Percentiles rank a stretch among this genome's conserved stretches.
phyloP scores from a whole-genome alignment of 2,113 vertebrate genomes.

The Pardalotus punctatus region DNA sequence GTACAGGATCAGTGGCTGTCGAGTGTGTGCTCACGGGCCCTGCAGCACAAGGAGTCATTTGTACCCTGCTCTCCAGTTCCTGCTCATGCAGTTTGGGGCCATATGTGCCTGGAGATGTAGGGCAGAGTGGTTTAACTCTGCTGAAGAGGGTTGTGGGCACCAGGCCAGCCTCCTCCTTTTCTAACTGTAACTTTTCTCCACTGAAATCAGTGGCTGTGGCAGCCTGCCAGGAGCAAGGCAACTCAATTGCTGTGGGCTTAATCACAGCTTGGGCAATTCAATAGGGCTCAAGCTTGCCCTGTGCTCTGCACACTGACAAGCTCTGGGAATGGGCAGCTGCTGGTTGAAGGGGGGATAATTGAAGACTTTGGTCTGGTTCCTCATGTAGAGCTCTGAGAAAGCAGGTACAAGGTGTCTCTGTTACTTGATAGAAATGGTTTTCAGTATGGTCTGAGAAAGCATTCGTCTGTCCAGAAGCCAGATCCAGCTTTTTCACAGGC shows the following conservation, averaged over 20 bases:
- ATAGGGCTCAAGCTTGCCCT: not conserved
- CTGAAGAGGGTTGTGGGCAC: not conserved
- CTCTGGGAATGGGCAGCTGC: not conserved
- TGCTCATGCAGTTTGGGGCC: not conserved
- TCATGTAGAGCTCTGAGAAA: not conserved
- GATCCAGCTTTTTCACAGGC: not conserved
- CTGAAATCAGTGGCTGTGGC: not conserved
- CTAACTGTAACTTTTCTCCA: not conserved
- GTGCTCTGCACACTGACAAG: not conserved
- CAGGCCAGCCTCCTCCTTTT: not conserved
- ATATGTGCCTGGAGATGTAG: not conserved
- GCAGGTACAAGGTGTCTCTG: not conserved
- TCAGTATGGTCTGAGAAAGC: not conserved
- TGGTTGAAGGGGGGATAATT: not conserved
- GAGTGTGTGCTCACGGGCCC: rapidly evolving
- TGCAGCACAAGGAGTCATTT: not conserved
- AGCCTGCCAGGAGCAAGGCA: not conserved
- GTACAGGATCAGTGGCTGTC: not conserved
- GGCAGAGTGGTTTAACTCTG: not conserved
- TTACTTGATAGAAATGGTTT: not conserved
- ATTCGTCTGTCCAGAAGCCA: not conserved
- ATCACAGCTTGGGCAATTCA: not conserved
- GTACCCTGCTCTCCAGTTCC: not conserved
- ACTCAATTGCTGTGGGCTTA: not conserved
- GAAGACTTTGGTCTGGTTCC: not conserved